Base-by-base conservation (phyloP, 1,140 invertebrate species). In the Telenomus remus region DNA sequence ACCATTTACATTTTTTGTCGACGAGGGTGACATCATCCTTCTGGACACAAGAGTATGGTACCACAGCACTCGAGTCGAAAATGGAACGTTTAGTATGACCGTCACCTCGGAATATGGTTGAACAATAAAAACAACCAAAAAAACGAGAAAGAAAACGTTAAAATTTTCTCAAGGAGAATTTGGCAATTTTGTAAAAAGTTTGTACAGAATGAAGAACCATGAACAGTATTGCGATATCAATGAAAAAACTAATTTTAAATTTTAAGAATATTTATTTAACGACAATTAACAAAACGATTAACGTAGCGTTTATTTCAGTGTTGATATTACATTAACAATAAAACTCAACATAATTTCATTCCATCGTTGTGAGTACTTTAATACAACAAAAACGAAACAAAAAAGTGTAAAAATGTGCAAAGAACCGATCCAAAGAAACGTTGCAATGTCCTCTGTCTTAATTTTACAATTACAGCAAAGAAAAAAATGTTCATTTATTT, bases 41-140 rank as follows among this genome's bases (percentile, higher is more conserved):
- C 85, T 98, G 65, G 96, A 98, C 85, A 97, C 96, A 0, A 92
- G 97, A 81, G 91, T 95, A 65, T 98, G 97, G 96, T 98, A 96
- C 86, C 96, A 98, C 88, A 91, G 93, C 34, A 98, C 96, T 39
- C 90, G 89, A 59, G 94, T 97, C 48, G 90, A 94, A 47, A 93
- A 94, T 57, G 91, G 92, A n/a, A 91, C 95, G 77, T 93, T 97
- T 78, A 97, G 95, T 81, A 89, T 98, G 13, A 96, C 95, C 7
- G 92, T 98, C 56, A 96, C 96, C 70, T 97, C 96, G 0, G 97
- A 98, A 85, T 98, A 96, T 85, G 96, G 84, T 14, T 87, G 59
- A 75, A 27, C 1, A 27, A 27, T 27, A 27, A 27, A 27, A 27
- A 27, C 1, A 27, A 27, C 1, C 19, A 27, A 3, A 27, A 27